These are phyloP conservation scores for Hippocampus kuda DNA, from an alignment of 2,797 vertebrate genomes.

Conservation along the genomic window DNA sequence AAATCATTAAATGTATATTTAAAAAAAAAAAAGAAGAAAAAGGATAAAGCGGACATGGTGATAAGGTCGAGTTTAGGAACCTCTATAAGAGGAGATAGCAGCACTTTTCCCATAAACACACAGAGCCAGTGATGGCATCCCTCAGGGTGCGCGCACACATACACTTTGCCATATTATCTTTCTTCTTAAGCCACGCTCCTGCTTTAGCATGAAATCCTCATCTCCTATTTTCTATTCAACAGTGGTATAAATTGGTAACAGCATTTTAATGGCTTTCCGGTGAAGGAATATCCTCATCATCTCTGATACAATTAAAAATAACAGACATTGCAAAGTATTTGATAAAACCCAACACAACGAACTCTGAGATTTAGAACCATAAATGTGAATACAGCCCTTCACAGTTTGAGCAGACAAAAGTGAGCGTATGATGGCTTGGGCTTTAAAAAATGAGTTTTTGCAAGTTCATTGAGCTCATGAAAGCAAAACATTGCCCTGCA, in stretches of 20 bases:
- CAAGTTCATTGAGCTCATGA: too few relatives aligned
- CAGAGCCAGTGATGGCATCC: conserved; percentile 41
- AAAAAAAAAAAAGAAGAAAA: neutral
- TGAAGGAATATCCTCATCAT: neutral
- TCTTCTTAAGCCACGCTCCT: conserved; percentile 14
- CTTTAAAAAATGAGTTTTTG: too few relatives aligned
- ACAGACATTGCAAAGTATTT: neutral
- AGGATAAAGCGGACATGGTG: neutral
- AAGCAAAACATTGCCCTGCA: too few relatives aligned
- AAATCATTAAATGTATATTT: conserved; percentile 13
- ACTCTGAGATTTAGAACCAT: too few relatives aligned
- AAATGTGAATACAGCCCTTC: too few relatives aligned
- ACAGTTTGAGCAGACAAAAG: too few relatives aligned
- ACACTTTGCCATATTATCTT: neutral
- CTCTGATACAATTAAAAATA: neutral
- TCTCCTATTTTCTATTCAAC: conserved; percentile 16
- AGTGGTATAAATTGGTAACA: neutral
- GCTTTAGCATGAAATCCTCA: conserved; percentile 30
- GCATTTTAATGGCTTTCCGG: neutral
- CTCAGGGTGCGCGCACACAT: conserved; percentile 31
- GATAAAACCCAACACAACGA: neutral
- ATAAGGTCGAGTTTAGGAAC: conserved; percentile 13
- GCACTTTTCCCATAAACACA: conserved; percentile 54
- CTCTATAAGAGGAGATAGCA: conserved; percentile 48
- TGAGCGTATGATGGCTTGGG: too few relatives aligned